phyloP scores from a whole-genome alignment of 2,888 invertebrate species.

The Muschampia plurimacula region DNA sequence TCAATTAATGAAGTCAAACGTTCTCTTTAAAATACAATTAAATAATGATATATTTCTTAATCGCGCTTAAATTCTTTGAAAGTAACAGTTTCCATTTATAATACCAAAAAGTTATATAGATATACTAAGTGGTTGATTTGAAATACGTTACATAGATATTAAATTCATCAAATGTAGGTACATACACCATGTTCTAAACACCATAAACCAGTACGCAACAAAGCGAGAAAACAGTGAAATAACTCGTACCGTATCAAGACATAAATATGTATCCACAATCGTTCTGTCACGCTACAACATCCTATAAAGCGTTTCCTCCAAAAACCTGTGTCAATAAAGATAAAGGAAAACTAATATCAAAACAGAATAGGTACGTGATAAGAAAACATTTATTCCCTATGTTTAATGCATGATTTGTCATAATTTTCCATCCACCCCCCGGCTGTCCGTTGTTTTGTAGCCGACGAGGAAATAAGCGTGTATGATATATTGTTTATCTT shows the following conservation, averaged over 20 bases:
- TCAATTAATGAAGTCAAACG: background rate
- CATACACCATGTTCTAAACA: background rate
- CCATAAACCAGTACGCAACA: conserved; percentile 8
- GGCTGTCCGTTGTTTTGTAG: conserved; percentile 79
- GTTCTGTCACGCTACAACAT: conserved; percentile 66
- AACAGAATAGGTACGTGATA: conserved; percentile 86
- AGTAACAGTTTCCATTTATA: no score
- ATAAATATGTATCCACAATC: conserved; percentile 47
- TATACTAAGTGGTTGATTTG: background rate
- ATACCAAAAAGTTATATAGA: no score
- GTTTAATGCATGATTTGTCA: conserved; percentile 86
- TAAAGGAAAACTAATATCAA: conserved; percentile 85
- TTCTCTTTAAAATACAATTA: background rate
- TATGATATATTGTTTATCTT: conserved; percentile 81
- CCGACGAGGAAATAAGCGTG: conserved; percentile 77
- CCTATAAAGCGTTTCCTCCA: conserved; percentile 75
- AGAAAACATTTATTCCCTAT: conserved; percentile 86
- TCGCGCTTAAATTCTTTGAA: background rate
- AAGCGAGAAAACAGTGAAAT: conserved; percentile 20
- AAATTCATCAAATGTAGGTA: background rate
- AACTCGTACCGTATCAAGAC: conserved; percentile 32
- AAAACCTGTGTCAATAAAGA: conserved; percentile 85
- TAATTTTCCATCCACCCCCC: conserved; percentile 81
- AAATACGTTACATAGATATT: background rate
- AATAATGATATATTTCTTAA: background rate